Base-by-base conservation (phyloP, 2,113 vertebrate species). In the Ameiurus melas region DNA sequence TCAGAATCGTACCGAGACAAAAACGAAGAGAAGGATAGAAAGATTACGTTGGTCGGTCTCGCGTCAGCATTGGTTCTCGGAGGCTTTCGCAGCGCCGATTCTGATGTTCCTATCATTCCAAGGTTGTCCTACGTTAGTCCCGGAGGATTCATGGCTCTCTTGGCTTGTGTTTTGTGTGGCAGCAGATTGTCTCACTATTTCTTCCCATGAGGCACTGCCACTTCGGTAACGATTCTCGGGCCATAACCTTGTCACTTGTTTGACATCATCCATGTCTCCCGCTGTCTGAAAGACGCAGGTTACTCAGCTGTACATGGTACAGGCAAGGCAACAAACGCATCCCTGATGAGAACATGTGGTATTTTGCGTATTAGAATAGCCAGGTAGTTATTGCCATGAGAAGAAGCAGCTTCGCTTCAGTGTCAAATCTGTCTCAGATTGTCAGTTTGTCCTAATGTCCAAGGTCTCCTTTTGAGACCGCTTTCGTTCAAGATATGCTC, bases 191-290 rank as follows among this genome's bases (percentile, higher is more conserved):
- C 53, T 73, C 36, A 12, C 13, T 5, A 22, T 53, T 71, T 62
- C 85, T 79, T 53, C 47, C 60, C 68, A 66, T 30, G 47, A 62
- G 30, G n/a, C 51, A 33, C 17, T 27, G 62, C 30, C 75, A 25
- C 55, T 4, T 8, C 55, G 10, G 83, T 88, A 85, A 88, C 75
- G 39, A n/a, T 83, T 33, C 79, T 22, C 73, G 39, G 82, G 39
- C 62, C 22, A 0, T 87, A 83, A 85, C 62, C 89, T 81, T 70
- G 81, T 89, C 83, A 30, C 43, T 53, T 39, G 20, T 25, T 70
- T 87, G 89, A 85, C 86, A 81, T 87, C 85, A 87, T 75, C 14
- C 27, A 25, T n/a, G 83, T 86, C 89, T 70, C 53, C 36, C 64
- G 82, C 36, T 30, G n/a, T 75, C 83, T n/a, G 25, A 73, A 71